Conservation (phyloP, 1,140 invertebrate species). For the Drosophila gunungcola region DNA sequence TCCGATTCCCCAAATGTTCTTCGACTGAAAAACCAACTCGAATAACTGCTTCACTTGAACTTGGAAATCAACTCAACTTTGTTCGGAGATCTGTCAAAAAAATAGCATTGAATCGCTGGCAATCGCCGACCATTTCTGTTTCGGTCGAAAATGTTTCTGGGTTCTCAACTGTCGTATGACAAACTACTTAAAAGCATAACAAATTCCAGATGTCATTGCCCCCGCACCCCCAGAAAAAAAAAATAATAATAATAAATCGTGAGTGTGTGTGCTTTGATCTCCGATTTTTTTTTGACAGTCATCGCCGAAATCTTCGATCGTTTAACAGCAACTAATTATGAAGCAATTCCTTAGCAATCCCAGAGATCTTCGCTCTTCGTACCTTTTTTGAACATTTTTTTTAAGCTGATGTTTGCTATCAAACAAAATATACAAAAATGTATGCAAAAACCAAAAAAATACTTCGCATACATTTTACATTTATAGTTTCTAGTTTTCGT, state of each 20-base stretch:
- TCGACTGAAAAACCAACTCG: not conserved
- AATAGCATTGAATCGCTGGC: constrained; percentile 17
- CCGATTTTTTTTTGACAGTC: constrained; percentile 50
- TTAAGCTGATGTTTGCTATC: constrained; percentile 64
- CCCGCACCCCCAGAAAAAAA: constrained; percentile 23
- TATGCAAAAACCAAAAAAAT: constrained; percentile 34
- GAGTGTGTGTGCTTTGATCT: constrained; percentile 54
- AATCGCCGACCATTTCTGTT: constrained; percentile 37
- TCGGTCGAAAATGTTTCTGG: constrained; percentile 29
- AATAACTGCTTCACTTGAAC: constrained; percentile 14
- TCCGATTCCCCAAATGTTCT: not conserved
- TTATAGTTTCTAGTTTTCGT: constrained; percentile 47
- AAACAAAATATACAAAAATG: constrained; percentile 62
- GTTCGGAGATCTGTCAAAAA: constrained; percentile 15
- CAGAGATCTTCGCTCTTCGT: constrained; percentile 13
- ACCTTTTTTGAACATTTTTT: constrained; percentile 24
- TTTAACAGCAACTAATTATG: constrained; percentile 73
- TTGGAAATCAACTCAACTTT: not conserved
- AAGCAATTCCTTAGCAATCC: constrained; percentile 56
- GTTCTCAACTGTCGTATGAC: constrained; percentile 28
- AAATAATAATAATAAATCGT: constrained; percentile 10
- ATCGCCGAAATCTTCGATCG: constrained; percentile 45
- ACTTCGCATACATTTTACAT: constrained; percentile 46
- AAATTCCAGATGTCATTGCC: constrained; percentile 60
- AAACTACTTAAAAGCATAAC: constrained; percentile 40